A percentile compares a stretch with the other conserved stretches of the same genome.
These are phyloP conservation scores for Dasypolia templi DNA, from an alignment of 2,888 invertebrate species.

Conservation along the genomic window DNA sequence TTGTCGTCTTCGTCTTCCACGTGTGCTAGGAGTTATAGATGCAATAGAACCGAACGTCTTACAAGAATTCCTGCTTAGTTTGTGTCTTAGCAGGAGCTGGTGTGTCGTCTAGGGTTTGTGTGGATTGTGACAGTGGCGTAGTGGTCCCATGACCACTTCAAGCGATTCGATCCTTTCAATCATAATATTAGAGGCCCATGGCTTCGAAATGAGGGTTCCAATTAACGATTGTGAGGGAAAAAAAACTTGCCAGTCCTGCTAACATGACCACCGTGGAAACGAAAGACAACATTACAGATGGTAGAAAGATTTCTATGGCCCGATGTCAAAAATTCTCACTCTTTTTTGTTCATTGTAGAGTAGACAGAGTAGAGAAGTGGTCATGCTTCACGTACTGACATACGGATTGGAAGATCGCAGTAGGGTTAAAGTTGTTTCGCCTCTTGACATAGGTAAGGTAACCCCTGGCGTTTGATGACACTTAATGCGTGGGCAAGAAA, in stretches of 20 bases:
- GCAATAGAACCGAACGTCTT: constrained; percentile 41
- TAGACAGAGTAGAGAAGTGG: not conserved
- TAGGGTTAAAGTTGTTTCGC: not conserved
- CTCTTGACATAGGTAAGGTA: no score
- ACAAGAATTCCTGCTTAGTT: constrained; percentile 11
- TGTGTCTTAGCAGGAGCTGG: not conserved
- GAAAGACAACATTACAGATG: not conserved
- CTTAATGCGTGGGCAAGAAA: not conserved
- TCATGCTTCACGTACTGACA: not conserved
- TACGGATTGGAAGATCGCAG: not conserved
- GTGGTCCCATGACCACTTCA: no score
- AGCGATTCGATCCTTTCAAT: no score
- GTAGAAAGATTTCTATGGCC: not conserved
- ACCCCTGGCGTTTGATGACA: no score
- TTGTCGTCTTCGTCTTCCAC: constrained; percentile 50
- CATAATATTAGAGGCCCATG: no score
- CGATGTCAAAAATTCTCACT: not conserved
- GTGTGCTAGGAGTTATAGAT: constrained; percentile 44
- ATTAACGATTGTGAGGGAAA: not conserved
- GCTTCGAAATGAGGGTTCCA: not conserved
- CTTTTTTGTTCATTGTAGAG: not conserved
- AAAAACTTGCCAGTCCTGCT: not conserved
- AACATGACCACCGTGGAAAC: not conserved
- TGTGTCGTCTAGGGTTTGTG: not conserved
- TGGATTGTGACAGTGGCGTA: not conserved